phyloP scores from a whole-genome alignment of 2,797 vertebrate species.

The Liparis tanakae region DNA sequence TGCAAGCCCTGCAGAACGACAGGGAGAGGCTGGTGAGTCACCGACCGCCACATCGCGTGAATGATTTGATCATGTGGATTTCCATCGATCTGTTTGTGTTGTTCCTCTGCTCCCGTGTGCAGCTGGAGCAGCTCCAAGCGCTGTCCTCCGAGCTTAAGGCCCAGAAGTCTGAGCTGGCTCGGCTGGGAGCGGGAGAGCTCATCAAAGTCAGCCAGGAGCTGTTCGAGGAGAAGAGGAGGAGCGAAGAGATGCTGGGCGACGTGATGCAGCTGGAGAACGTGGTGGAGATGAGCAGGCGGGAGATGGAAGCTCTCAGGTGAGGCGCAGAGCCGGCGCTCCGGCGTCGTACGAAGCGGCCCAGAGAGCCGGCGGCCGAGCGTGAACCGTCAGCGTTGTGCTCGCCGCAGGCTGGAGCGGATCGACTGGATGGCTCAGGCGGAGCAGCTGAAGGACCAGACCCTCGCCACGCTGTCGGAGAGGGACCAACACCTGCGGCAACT shows the following conservation, averaged over 20 bases:
- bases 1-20: slow-evolving; percentile 93
- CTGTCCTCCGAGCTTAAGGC: slow-evolving; percentile 84
- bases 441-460: slow-evolving; percentile 89
- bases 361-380: neutral
- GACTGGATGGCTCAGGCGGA: slow-evolving; percentile 87
- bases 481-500: slow-evolving; percentile 88
- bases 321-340: neutral
- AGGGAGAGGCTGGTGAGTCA: slow-evolving; percentile 91
- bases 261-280: slow-evolving; percentile 68
- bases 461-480: slow-evolving; percentile 87
- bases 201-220: slow-evolving; percentile 78
- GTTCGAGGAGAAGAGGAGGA: slow-evolving; percentile 83
- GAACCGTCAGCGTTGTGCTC: neutral
- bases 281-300: slow-evolving; percentile 67
- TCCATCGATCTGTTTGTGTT: neutral
- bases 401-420: slow-evolving; percentile 84
- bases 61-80: neutral
- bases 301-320: slow-evolving; percentile 81
- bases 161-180: slow-evolving; percentile 86
- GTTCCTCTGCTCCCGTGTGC: neutral
- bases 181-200: slow-evolving; percentile 84
- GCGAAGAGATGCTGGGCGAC: slow-evolving; percentile 69
- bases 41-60: neutral
- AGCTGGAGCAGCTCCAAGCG: slow-evolving; percentile 90
- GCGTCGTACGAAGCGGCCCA: neutral